Base-by-base conservation (phyloP, 2,113 vertebrate species). In the Cichladusa arquata region DNA sequence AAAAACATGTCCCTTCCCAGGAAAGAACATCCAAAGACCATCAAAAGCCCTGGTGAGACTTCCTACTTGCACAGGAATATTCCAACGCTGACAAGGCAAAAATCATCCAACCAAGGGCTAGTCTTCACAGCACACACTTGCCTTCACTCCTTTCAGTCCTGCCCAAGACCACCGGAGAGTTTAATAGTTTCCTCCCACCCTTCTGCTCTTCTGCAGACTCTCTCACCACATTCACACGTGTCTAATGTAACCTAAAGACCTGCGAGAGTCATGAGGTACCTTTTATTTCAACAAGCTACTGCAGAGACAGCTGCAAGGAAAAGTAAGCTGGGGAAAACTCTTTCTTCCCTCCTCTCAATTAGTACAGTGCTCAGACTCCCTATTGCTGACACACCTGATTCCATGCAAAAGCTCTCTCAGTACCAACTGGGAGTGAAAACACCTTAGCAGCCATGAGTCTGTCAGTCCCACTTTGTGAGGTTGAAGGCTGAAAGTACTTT, bases 221-320 rank as follows among this genome's bases (percentile, higher is more conserved):
- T 3, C 22, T 31, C 1, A 0, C 36, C 17, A 61, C 14, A 70
- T 18, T 44, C n/a, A 53, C 8, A 57, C 18, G 20, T n/a, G 53
- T 61, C 31, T 89, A 58, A 67, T 19, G 34, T 8, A 50, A 17
- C 19, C 38, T 58, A 7, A 69, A 69, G n/a, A 77, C 44, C 11
- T 26, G 18, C 0, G 0, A 65, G 47, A 50, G 25, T 29, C n/a
- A 60, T 0, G 0, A 69, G 3, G 3, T 7, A 71, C 25, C 40
- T 54, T 79, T 8, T 25, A 38, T n/a, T 88, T 62, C 40, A 86
- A 15, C 1, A 1, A 83, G 33, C 19, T 83, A 36, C 62, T 34
- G 44, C 31, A 82, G 25, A 61, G 73, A 7, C 12, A 60, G 23
- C 36, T 65, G 28, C 13, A 74, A 25, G 7, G 33, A n/a, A 62